Evolutionary conservation across 2,797 vertebrate genomes (phyloP).

Genomic region (Sus cebifrons): DNA sequence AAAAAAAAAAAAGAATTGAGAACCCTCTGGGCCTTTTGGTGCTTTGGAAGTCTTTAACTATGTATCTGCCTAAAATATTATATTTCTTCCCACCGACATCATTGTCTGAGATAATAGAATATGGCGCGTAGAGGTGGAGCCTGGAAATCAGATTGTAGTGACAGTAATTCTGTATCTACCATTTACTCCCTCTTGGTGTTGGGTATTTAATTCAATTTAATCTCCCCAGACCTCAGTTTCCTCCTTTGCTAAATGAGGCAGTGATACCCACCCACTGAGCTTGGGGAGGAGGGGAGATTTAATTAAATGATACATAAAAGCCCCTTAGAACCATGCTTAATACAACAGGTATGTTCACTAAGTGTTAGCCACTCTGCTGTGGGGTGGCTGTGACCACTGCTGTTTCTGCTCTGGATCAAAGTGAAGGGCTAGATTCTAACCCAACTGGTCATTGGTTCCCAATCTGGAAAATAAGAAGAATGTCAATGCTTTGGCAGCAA

Average conservation of each 20-base stretch:
- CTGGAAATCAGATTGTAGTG: fast-evolving
- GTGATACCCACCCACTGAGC: fast-evolving
- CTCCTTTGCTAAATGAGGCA: fast-evolving
- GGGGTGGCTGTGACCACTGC: too few species aligned
- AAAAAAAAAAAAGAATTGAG: too few species aligned
- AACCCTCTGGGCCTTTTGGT: background rate
- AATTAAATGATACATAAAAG: background rate
- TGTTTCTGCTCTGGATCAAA: too few species aligned
- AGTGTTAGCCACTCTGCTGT: too few species aligned
- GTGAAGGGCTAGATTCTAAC: too few species aligned
- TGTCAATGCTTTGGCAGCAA: background rate
- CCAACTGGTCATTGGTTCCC: too few species aligned
- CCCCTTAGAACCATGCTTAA: background rate
- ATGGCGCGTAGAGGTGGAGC: fast-evolving
- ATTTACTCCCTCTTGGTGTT: fast-evolving
- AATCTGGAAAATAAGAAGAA: background rate
- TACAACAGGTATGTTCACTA: background rate
- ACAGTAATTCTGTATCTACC: background rate
- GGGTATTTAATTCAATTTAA: background rate
- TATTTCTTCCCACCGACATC: fast-evolving
- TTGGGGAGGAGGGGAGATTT: background rate
- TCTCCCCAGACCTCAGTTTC: background rate
- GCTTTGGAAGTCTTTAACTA: background rate
- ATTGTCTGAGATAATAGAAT: too few species aligned
- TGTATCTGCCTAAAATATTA: fast-evolving